These are phyloP conservation scores for Boleophthalmus pectinirostris DNA, from an alignment of 2,113 vertebrate species.

Conservation along the genomic window DNA sequence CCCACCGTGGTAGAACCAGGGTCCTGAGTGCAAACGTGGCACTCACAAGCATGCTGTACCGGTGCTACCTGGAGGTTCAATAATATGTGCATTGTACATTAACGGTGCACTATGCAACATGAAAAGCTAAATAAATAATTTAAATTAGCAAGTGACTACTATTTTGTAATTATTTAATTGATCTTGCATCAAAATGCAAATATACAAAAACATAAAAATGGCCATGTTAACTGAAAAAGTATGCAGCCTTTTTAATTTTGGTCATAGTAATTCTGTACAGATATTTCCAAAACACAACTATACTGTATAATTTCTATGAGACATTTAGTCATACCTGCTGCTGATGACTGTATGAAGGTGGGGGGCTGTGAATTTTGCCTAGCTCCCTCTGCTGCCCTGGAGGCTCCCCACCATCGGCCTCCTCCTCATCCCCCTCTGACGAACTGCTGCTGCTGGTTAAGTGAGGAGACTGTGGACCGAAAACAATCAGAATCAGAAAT, in stretches of 20 bases:
- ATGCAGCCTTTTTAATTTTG: too few species aligned
- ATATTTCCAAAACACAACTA: not conserved
- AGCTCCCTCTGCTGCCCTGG: constrained; percentile 77
- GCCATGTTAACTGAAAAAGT: too few species aligned
- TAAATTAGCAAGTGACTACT: too few species aligned
- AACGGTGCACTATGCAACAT: too few species aligned
- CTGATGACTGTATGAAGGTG: constrained; percentile 70
- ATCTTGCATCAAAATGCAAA: too few species aligned
- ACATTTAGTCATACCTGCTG: constrained; percentile 57
- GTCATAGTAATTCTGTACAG: too few species aligned
- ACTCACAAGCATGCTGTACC: constrained; percentile 89
- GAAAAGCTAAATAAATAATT: too few species aligned
- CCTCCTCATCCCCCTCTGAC: constrained; percentile 93
- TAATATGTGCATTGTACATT: not conserved
- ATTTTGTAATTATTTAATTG: too few species aligned
- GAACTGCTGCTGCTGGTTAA: constrained; percentile 93
- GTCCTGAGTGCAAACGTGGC: constrained; percentile 95
- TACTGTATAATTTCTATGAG: not conserved
- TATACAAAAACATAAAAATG: too few species aligned
- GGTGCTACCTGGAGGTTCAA: constrained; percentile 78
- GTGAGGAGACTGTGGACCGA: constrained; percentile 79
- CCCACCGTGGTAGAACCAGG: constrained; percentile 81
- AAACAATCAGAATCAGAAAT: constrained; percentile 29
- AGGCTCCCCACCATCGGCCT: constrained; percentile 83
- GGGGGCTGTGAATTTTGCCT: constrained; percentile 79